Conservation (phyloP, 2,797 vertebrate species). For the Danio choprae region DNA sequence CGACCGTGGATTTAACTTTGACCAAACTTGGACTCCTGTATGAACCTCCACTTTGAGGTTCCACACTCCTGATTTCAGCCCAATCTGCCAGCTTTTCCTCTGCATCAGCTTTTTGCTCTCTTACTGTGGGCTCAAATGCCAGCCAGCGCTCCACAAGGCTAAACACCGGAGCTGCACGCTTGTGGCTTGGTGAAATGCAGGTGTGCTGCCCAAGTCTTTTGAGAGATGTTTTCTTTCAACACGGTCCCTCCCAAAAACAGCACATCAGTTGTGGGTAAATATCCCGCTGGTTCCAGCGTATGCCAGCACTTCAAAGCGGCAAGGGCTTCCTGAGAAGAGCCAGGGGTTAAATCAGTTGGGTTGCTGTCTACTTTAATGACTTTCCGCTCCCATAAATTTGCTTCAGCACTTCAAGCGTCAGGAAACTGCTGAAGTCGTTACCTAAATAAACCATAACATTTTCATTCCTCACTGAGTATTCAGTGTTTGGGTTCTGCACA, state of each 20-base stretch:
- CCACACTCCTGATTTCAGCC: conserved; percentile 24
- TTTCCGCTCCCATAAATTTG: conserved; percentile 68
- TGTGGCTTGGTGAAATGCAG: conserved; percentile 72
- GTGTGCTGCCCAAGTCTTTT: conserved; percentile 67
- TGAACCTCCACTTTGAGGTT: neutral
- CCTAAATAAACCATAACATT: conserved; percentile 61
- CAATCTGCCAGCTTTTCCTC: conserved; percentile 27
- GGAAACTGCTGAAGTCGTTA: conserved; percentile 63
- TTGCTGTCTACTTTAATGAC: conserved; percentile 63
- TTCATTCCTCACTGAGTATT: conserved; percentile 49
- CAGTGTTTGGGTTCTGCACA: conserved; percentile 62
- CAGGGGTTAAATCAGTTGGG: conserved; percentile 41
- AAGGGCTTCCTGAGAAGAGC: conserved; percentile 65
- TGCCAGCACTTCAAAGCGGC: conserved; percentile 71
- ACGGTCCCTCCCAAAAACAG: conserved; percentile 64
- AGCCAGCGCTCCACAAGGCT: conserved; percentile 64
- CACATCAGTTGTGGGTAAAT: conserved; percentile 74
- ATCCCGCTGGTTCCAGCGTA: conserved; percentile 67
- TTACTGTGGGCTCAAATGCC: conserved; percentile 57
- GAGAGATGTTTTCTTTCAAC: conserved; percentile 73
- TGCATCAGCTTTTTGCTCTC: conserved; percentile 35
- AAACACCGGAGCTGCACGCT: conserved; percentile 71
- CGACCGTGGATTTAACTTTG: conserved; percentile 8
- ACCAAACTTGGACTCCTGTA: conserved; percentile 14
- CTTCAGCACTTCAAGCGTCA: conserved; percentile 51